Conservation (phyloP, 2,888 invertebrate genomes). For the Endotricha flammealis region DNA sequence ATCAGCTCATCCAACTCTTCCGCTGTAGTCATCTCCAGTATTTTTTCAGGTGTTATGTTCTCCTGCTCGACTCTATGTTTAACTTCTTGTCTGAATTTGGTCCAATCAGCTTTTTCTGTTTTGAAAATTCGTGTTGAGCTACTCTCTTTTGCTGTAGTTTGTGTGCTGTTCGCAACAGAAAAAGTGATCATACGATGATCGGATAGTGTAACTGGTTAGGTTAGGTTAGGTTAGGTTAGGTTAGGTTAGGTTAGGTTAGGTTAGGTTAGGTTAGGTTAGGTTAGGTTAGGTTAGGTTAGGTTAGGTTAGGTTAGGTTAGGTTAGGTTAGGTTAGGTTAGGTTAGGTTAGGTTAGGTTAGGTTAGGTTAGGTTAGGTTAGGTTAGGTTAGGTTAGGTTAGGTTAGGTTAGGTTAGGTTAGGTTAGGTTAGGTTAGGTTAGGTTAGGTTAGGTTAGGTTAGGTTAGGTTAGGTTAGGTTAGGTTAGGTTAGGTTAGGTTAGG, state of each 20-base stretch:
- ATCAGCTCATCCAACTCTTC: no score
- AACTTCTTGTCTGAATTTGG: no score
- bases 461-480: constrained; percentile 20
- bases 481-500: constrained; percentile 21
- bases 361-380: constrained; percentile 22
- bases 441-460: constrained; percentile 21
- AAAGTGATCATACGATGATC: no score
- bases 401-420: constrained; percentile 21
- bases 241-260: constrained; percentile 9
- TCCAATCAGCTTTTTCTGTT: no score
- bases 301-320: constrained; percentile 25
- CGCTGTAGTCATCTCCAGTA: no score
- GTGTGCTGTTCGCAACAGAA: background rate
- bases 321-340: constrained; percentile 23
- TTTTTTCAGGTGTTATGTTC: no score
- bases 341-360: constrained; percentile 21
- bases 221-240: constrained; percentile 13
- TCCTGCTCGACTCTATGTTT: no score
- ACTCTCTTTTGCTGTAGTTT: background rate
- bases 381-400: constrained; percentile 23
- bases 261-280: constrained; percentile 16
- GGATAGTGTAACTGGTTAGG: no score
- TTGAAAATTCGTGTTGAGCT: no score
- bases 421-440: constrained; percentile 21
- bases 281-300: constrained; percentile 25